These are phyloP conservation scores for Catharus ustulatus DNA, from an alignment of 2,797 vertebrate species.

Conservation along the genomic window DNA sequence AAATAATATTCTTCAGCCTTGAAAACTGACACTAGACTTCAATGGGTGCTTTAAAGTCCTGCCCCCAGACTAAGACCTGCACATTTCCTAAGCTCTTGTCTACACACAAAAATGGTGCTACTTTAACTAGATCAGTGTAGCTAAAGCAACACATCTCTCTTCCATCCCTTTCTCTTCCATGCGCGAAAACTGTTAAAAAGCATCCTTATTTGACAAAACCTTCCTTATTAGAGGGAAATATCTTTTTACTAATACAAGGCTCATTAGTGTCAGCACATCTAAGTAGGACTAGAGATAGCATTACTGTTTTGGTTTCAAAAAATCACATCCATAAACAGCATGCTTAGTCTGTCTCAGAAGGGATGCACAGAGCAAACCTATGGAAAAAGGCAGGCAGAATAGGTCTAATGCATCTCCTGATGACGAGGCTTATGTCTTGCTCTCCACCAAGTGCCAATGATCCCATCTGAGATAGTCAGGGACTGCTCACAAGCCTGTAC, in stretches of 20 bases:
- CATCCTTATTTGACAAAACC: background rate
- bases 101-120: slow-evolving; percentile 56
- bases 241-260: background rate
- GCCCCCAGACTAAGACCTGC: slow-evolving; percentile 29
- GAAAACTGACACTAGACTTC: slow-evolving; percentile 66
- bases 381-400: background rate
- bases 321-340: background rate
- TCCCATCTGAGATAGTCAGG: background rate
- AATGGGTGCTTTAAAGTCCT: slow-evolving; percentile 59
- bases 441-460: background rate
- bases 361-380: background rate
- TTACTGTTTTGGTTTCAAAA: background rate
- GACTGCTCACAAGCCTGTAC: background rate
- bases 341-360: background rate
- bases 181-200: background rate
- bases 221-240: background rate
- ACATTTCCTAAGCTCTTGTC: slow-evolving; percentile 58
- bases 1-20: slow-evolving; percentile 74
- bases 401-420: background rate
- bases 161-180: background rate
- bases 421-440: background rate
- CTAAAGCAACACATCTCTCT: background rate
- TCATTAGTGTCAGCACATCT: background rate
- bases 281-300: background rate
- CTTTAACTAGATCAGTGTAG: slow-evolving; percentile 21